Evolutionary conservation across 2,797 vertebrate species (phyloP).

Genomic region (Pteronotus mesoamericanus): DNA sequence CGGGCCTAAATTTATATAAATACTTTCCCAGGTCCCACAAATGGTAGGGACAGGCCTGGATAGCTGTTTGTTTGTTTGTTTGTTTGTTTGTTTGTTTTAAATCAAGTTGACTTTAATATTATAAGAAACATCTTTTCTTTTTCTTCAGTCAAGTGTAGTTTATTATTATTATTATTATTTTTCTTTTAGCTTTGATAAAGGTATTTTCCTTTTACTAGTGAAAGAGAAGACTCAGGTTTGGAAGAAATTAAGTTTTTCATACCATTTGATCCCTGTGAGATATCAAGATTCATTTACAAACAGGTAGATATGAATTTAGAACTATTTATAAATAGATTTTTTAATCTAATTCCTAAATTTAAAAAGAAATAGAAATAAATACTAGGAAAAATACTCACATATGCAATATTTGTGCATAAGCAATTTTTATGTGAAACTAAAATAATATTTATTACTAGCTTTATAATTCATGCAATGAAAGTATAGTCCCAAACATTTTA

Average conservation of each 20-base stretch:
- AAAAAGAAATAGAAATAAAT: neutral
- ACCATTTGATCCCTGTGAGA: neutral
- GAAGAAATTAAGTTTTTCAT: neutral
- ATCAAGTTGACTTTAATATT: neutral
- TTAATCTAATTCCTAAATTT: neutral
- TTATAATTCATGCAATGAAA: neutral
- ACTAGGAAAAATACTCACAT: neutral
- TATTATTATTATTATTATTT: neutral
- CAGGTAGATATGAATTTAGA: neutral
- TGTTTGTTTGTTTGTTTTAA: neutral
- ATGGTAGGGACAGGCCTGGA: neutral
- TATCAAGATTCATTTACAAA: neutral
- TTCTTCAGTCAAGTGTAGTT: neutral
- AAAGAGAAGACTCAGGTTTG: neutral
- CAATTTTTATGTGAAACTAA: neutral
- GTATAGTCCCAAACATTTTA: neutral
- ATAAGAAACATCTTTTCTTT: neutral
- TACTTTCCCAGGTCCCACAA: neutral
- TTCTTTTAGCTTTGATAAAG: neutral
- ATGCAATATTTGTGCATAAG: neutral
- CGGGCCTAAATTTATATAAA: neutral
- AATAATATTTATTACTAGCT: neutral
- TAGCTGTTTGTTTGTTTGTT: neutral
- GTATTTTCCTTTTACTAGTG: neutral
- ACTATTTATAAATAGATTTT: neutral